phyloP scores from a whole-genome alignment of 2,888 invertebrate species.

The Crioceris asparagi region DNA sequence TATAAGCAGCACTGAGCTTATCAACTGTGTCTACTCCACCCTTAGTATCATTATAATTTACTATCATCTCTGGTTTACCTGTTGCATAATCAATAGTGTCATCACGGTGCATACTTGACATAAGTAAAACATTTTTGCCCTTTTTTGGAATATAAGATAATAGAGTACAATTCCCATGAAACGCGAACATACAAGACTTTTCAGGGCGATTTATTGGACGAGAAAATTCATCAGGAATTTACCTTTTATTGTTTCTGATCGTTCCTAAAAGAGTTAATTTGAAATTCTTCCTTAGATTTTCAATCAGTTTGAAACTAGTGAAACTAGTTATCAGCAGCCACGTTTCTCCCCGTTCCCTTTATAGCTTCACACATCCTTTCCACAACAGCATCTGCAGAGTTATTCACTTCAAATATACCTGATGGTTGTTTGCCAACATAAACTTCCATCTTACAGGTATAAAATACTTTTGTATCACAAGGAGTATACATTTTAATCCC shows the following conservation, averaged over 20 bases:
- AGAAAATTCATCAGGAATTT: slow-evolving; percentile 25
- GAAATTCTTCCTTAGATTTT: slow-evolving; percentile 11
- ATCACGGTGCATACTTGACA: slow-evolving; percentile 26
- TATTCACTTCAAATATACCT: slow-evolving; percentile 2
- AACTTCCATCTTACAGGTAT: slow-evolving; percentile 22
- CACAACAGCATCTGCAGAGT: slow-evolving; percentile 2
- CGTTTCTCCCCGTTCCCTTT: slow-evolving; percentile 3
- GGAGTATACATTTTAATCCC: slow-evolving; percentile 27
- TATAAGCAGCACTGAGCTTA: slow-evolving; percentile 15
- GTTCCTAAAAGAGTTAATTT: slow-evolving; percentile 22
- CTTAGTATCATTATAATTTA: slow-evolving; percentile 15
- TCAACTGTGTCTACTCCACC: slow-evolving; percentile 16
- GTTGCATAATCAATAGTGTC: slow-evolving; percentile 20
- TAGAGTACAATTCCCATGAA: slow-evolving; percentile 23
- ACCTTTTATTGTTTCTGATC: slow-evolving; percentile 23
- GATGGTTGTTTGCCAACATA: slow-evolving; percentile 13
- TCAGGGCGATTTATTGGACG: slow-evolving; percentile 16
- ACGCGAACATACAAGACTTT: slow-evolving; percentile 20
- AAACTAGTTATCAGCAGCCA: slow-evolving; percentile 11
- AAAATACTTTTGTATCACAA: slow-evolving; percentile 21
- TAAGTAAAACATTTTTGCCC: slow-evolving; percentile 23
- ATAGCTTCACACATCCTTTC: slow-evolving; percentile 1
- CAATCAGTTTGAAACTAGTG: slow-evolving; percentile 10
- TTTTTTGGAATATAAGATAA: slow-evolving; percentile 24
- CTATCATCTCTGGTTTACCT: slow-evolving; percentile 15